These are phyloP conservation scores for Spheniscus mendiculus DNA, from an alignment of 2,113 vertebrate genomes.

Conservation along the genomic window DNA sequence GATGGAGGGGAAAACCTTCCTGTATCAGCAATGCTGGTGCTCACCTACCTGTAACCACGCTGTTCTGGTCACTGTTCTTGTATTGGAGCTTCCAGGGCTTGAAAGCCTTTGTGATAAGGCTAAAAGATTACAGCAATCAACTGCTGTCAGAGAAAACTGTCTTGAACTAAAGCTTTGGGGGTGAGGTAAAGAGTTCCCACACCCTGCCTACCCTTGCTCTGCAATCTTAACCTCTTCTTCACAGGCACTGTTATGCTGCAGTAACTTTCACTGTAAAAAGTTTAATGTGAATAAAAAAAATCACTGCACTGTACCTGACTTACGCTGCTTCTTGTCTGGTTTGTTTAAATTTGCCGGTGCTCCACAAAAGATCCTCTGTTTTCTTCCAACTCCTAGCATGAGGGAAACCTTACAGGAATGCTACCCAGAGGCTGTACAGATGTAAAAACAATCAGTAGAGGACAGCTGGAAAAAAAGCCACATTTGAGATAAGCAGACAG, in stretches of 20 bases:
- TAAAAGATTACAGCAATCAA: background rate
- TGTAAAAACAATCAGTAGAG: background rate
- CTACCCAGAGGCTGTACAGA: background rate
- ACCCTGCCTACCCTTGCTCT: background rate
- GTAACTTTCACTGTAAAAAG: background rate
- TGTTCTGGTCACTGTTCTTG: background rate
- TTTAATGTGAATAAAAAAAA: slow-evolving; percentile 13
- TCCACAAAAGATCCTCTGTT: background rate
- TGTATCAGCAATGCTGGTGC: background rate
- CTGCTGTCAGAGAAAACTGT: background rate
- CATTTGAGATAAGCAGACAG: background rate
- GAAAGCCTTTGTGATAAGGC: background rate
- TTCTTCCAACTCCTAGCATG: background rate
- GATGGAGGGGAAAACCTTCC: background rate
- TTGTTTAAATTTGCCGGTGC: background rate
- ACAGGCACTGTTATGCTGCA: background rate
- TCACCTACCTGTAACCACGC: background rate
- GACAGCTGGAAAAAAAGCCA: background rate
- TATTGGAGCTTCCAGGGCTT: background rate
- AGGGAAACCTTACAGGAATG: background rate
- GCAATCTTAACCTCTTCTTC: background rate
- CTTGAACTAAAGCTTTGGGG: background rate
- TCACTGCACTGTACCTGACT: background rate
- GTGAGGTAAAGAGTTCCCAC: background rate
- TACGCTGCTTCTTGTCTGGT: background rate